Conservation (phyloP, 2,797 vertebrate genomes). For the Danio aesculapii region DNA sequence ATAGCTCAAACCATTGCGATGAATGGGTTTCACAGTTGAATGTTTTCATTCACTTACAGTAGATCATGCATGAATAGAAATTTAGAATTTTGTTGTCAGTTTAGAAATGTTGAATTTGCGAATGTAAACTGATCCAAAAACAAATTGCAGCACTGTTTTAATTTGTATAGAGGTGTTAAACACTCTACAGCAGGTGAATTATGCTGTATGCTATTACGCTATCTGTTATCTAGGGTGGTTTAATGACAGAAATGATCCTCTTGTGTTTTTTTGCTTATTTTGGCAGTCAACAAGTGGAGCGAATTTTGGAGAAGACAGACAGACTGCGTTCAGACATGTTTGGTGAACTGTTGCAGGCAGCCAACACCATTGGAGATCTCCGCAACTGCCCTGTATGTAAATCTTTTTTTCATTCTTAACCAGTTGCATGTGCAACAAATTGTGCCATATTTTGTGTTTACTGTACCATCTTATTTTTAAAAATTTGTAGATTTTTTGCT, state of each 20-base stretch:
- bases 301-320: conserved; percentile 82
- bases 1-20: too few relatives aligned
- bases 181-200: too few relatives aligned
- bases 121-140: too few relatives aligned
- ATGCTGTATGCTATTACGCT: neutral
- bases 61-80: too few relatives aligned
- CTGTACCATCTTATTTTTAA: neutral
- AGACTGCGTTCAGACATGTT: conserved; percentile 93
- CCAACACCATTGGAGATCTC: conserved; percentile 93
- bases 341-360: conserved; percentile 93
- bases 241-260: conserved; percentile 1
- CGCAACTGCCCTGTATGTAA: conserved; percentile 92
- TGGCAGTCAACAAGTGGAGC: conserved; percentile 82
- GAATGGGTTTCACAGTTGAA: too few relatives aligned
- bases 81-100: too few relatives aligned
- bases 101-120: too few relatives aligned
- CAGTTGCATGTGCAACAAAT: neutral
- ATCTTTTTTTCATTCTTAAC: neutral
- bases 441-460: neutral
- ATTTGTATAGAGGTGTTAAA: too few relatives aligned
- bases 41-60: too few relatives aligned
- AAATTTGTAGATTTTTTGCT: neutral
- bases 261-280: conserved; percentile 12
- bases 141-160: too few relatives aligned
- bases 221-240: neutral